Base-by-base conservation (phyloP, 1,140 invertebrate genomes). In the Papilio aristodemus region DNA sequence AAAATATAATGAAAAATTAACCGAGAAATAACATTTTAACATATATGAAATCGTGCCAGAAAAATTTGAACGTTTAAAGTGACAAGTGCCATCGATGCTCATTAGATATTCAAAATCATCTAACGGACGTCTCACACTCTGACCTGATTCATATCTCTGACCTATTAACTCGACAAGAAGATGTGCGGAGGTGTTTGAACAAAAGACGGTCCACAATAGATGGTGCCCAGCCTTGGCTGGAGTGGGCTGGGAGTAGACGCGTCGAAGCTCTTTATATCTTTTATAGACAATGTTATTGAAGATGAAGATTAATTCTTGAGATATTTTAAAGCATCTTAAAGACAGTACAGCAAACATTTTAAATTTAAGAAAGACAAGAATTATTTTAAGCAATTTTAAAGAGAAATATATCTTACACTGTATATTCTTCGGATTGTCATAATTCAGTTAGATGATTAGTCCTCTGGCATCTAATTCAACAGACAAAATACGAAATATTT, bases 161-260 rank as follows among this genome's bases (percentile, higher is more conserved):
- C 58, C 58, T 60, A 60, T 60, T 60, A 60, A 60, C 57, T 59
- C 57, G 3, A 11, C 14, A 38, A 38, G 32, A 36, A 38, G 58
- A 60, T 38, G 54, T 13, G 58, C n/a, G n/a, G 58, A 37, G 36
- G 58, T 36, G 58, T 22, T 11, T 4, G 58, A 60, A 60, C 58
- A 60, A 60, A 60, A 60, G 58, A 36, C 58, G 36, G 36, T 37
- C 58, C 9, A 60, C 58, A 60, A 60, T 60, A 60, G 58, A 36
- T 13, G 8, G 32, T 32, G 1, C n/a, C 14, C 36, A 60, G 10
- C 58, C 58, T 60, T 38, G 58, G 14, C 1, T 60, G 8, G 8
- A 60, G 58, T 60, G 58, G 13, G 58, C 58, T 10, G 2, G 19
- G 4, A 60, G 58, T 7, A 57, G 54, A 19, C 32, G 27, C 22